These are phyloP conservation scores for Pocillopora verrucosa DNA, from an alignment of 64 coral and sea anemone genomes.

Conservation along the genomic window DNA sequence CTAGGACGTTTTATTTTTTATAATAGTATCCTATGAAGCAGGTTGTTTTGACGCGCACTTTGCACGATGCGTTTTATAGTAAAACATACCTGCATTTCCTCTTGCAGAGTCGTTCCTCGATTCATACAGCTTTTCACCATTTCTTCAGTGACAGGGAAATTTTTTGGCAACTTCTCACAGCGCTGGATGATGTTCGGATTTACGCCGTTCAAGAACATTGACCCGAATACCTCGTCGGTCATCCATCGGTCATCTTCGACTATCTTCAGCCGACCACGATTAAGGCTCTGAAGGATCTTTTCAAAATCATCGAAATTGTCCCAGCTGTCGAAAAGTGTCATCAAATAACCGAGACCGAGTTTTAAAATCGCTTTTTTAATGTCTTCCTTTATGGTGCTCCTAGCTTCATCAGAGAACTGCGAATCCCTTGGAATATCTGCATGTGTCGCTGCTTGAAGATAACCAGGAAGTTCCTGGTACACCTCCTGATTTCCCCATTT, in stretches of 20 bases:
- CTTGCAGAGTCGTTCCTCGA: slow-evolving; percentile 71
- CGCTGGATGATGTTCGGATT: slow-evolving; percentile 77
- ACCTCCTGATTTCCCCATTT: slow-evolving; percentile 46
- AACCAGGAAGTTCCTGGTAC: slow-evolving; percentile 65
- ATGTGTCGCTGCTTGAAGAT: slow-evolving; percentile 52
- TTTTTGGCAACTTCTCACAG: slow-evolving; percentile 65
- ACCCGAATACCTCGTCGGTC: slow-evolving; percentile 78
- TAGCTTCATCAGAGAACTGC: slow-evolving; percentile 68
- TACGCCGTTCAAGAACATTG: slow-evolving; percentile 82
- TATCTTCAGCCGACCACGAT: slow-evolving; percentile 40
- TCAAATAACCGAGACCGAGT: slow-evolving; percentile 57
- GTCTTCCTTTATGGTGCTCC: slow-evolving; percentile 47
- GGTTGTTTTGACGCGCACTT: too few species aligned
- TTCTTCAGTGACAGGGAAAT: slow-evolving; percentile 73
- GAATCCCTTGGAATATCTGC: slow-evolving; percentile 74
- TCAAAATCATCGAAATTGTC: slow-evolving; percentile 68
- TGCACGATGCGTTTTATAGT: too few species aligned
- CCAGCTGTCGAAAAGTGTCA: slow-evolving; percentile 65
- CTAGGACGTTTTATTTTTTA: too few species aligned
- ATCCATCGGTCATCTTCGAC: slow-evolving; percentile 70
- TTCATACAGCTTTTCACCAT: slow-evolving; percentile 60
- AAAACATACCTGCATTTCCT: slow-evolving; percentile 55
- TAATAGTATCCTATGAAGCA: too few species aligned
- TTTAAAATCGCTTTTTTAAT: slow-evolving; percentile 36
- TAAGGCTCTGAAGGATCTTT: slow-evolving; percentile 52